Evolutionary conservation across 2,113 vertebrate genomes (phyloP), one percentile per base, ranked within the genome.

Genomic region (Oostethus manadensis): DNA sequence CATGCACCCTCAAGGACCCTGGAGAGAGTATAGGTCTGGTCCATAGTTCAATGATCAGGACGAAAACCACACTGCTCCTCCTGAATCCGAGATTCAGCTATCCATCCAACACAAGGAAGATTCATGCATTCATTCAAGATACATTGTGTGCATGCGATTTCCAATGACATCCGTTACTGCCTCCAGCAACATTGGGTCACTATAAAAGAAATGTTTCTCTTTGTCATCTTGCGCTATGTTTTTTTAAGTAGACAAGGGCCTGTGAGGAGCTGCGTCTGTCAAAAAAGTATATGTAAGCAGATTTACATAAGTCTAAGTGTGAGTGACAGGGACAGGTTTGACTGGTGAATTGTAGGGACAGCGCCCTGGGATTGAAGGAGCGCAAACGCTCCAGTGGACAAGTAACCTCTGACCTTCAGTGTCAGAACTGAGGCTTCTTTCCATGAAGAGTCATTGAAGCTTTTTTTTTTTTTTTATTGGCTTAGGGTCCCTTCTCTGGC

Each of bases 291-390:
- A 51, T 51, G 45, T 62, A 58, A 58, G 64, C 62, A 71, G 60
- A 68, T 73, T 71, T 65, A 51, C 71, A 67, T 46, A 65, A 48
- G 45, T 26, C 64, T 59, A 64, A 62, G 60, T 14, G 21, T 70
- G 71, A 87, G 63, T 87, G 84, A 89, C 84, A 86, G 74, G 54
- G 64, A 70, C 76, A 60, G 11, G 50, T 58, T 71, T 67, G 82
- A 83, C 77, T 63, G 80, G 75, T 68, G 82, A 87, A 86, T 84
- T 70, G 58, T 58, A 66, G 66, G 87, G 89, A 87, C 85, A 81
- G 56, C 49, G 80, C 69, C 44, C 49, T 40, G 61, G 64, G 62
- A 58, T 73, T 55, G 66, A 78, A 65, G 67, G 68, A 76, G 69
- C n/a, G 42, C 50, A 57, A 75, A 29, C 68, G 66, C 70, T 82